Base-by-base conservation (phyloP, 2,888 invertebrate species). In the Drosophila anomalata region DNA sequence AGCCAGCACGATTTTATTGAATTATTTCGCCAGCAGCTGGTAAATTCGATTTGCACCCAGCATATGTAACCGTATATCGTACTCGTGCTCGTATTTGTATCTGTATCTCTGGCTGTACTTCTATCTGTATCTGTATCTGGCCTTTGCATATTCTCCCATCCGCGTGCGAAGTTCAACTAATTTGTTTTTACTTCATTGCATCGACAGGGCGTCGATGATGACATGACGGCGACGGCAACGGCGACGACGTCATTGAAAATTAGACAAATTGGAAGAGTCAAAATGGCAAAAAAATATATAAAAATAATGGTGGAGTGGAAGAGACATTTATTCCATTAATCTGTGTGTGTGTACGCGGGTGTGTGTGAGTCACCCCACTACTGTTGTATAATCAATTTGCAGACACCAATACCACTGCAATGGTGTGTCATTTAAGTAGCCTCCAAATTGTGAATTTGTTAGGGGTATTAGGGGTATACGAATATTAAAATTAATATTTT, bases 11-110 rank as follows among this genome's bases (percentile, higher is more conserved):
- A 86, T 88, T 42, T 84, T 84, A 84, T 84, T 88, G 80, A 84
- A 84, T 84, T 84, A 84, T 84, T 83, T 83, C 73, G 78, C 80
- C 63, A 84, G 87, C 88, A 78, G 88, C 84, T 88, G 84, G 57
- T 88, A 88, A 88, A 84, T 88, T 84, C 88, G 80, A 84, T 84
- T 88, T 86, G 71, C 69, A 47, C 59, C 65, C 68, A 73, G 42
- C 65, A 70, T 51, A 69, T 60, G 53, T 42, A 71, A 31, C 41
- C 8, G 29, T 41, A 41, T 54, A 42, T 54, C 59, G 44, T 51
- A 24, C 20, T 33, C n/a, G 20, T 14, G 24, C 24, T 36, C 31
- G 46, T 47, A 53, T 52, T 24, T 24, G 44, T 12, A 50, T 46
- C 24, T 46, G 22, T 29, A 51, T 31, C 52, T 20, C 11, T 36